Percentiles rank a stretch among this genome's conserved stretches.
Evolutionary conservation across 1,140 invertebrate genomes (phyloP).

Genomic region (Brachionus koreanus): DNA sequence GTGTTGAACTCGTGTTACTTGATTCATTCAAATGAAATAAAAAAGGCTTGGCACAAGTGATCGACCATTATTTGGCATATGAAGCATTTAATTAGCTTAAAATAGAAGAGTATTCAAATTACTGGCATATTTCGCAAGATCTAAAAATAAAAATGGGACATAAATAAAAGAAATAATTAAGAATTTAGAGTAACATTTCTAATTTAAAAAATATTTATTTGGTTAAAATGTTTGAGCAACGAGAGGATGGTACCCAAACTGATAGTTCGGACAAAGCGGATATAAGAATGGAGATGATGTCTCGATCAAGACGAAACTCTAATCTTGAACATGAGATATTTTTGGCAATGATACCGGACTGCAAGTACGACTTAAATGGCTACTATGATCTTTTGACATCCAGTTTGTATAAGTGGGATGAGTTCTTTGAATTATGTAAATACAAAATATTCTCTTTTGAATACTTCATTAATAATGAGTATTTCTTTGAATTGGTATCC

Average conservation of each 20-base stretch:
- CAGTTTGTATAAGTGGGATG: slow-evolving; percentile 22
- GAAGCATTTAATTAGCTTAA: not conserved
- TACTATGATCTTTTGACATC: not conserved
- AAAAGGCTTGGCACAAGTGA: not conserved
- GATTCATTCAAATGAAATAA: not conserved
- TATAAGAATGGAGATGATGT: not conserved
- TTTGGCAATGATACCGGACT: slow-evolving; percentile 11
- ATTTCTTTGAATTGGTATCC: not conserved
- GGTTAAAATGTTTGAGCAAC: not conserved
- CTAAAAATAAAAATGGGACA: not conserved
- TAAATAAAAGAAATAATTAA: not conserved
- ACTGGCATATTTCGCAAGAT: not conserved
- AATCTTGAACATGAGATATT: slow-evolving; percentile 12
- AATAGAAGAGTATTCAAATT: not conserved
- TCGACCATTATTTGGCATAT: not conserved
- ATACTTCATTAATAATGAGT: not conserved
- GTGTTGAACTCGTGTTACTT: not conserved
- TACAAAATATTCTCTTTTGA: slow-evolving; percentile 10
- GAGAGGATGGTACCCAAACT: not conserved
- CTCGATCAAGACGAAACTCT: not conserved
- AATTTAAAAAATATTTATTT: not conserved
- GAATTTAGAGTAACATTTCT: not conserved
- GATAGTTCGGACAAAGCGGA: not conserved
- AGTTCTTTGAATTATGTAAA: slow-evolving; percentile 14
- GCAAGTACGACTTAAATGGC: slow-evolving; percentile 11